Evolutionary conservation across 1,140 invertebrate species (phyloP).

Genomic region (Drosophila nebulosa): DNA sequence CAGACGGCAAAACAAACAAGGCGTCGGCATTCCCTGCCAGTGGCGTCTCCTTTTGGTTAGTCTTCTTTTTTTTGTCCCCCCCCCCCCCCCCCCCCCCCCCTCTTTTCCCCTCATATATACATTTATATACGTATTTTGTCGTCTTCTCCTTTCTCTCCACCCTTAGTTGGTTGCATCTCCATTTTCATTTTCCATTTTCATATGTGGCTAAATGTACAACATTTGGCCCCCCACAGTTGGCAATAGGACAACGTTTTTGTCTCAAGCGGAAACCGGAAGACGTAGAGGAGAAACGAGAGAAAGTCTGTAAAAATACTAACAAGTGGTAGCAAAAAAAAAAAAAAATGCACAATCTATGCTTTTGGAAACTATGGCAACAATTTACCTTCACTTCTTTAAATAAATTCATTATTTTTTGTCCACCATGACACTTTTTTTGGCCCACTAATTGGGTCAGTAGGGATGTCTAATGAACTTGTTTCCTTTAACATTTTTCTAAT

Average conservation of each 20-base stretch:
- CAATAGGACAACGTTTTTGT: neutral
- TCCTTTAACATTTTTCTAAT: too few relatives aligned
- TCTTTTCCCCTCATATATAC: neutral
- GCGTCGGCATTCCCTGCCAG: constrained; percentile 28
- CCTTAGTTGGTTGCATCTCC: constrained; percentile 40
- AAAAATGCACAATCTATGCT: neutral
- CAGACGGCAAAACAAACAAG: constrained; percentile 67
- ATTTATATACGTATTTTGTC: neutral
- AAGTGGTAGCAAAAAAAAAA: neutral
- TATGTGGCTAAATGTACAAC: constrained; percentile 51
- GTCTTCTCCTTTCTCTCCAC: constrained; percentile 6
- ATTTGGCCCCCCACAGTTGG: constrained; percentile 13
- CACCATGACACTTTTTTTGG: too few relatives aligned
- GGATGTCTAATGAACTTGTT: too few relatives aligned
- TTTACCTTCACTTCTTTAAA: neutral
- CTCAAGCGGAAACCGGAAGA: neutral
- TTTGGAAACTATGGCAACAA: neutral
- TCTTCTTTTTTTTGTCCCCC: neutral
- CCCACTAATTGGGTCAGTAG: neutral
- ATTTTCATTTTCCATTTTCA: constrained; percentile 66
- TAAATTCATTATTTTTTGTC: neutral
- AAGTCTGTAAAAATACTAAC: neutral
- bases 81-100: too few relatives aligned
- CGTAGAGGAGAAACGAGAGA: neutral
- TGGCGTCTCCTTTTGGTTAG: constrained; percentile 41